A percentile compares a stretch with the other conserved stretches of the same genome.
These are phyloP conservation scores for Nephrotoma guestfalica DNA, from an alignment of 2,888 invertebrate species.

Conservation along the genomic window DNA sequence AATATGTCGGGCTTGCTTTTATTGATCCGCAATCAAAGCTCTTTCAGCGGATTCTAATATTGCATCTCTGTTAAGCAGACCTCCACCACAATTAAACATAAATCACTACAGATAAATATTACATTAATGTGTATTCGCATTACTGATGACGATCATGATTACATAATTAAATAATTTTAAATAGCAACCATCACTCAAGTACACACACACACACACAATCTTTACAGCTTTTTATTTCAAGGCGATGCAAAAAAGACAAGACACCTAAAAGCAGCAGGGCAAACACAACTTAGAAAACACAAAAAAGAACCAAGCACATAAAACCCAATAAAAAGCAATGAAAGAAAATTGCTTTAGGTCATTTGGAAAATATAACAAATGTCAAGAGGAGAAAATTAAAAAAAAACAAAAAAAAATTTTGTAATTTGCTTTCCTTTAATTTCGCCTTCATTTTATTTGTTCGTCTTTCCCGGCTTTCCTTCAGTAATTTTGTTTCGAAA, in stretches of 20 bases:
- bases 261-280: background rate
- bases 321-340: background rate
- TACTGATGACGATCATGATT: background rate
- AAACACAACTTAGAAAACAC: background rate
- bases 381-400: background rate
- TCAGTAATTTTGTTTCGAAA: background rate
- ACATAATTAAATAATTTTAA: background rate
- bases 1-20: too few species aligned
- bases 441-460: background rate
- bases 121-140: background rate
- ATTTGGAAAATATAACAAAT: background rate
- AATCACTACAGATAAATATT: too few species aligned
- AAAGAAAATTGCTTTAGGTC: background rate
- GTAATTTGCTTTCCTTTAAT: background rate
- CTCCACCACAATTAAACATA: too few species aligned
- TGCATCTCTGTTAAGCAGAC: too few species aligned
- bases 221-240: background rate
- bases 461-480: background rate
- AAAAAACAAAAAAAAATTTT: background rate
- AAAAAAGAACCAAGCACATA: background rate
- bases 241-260: background rate
- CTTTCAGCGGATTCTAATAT: too few species aligned
- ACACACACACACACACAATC: background rate
- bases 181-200: background rate
- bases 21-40: too few species aligned